Percentiles rank a stretch among this genome's conserved stretches.
phyloP scores from a whole-genome alignment of 2,113 vertebrate genomes.

The Nannobrachium achirus region DNA sequence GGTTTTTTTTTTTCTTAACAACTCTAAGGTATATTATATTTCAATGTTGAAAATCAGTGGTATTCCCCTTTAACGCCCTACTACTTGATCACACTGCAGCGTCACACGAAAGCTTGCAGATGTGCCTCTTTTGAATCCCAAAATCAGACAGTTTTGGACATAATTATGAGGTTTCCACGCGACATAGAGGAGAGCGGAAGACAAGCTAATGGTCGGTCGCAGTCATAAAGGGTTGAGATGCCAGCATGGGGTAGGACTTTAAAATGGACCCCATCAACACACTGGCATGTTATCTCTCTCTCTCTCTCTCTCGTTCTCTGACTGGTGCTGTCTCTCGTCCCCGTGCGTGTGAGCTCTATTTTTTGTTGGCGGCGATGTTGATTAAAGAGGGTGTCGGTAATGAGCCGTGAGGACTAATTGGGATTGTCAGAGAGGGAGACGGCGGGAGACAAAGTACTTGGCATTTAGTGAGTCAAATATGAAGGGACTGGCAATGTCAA shows the following conservation, averaged over 20 bases:
- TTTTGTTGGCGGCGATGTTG: constrained; percentile 43
- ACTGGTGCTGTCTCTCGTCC: too few relatives aligned
- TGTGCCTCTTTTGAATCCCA: too few relatives aligned
- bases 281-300: constrained; percentile 21
- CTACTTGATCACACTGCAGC: too few relatives aligned
- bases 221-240: constrained; percentile 51
- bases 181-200: neutral
- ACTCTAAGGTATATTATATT: too few relatives aligned
- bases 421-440: constrained; percentile 53
- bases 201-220: constrained; percentile 38
- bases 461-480: constrained; percentile 54
- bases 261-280: constrained; percentile 45
- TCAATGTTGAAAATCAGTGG: too few relatives aligned
- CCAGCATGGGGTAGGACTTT: constrained; percentile 44
- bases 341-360: neutral
- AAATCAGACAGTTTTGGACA: too few relatives aligned
- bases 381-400: constrained; percentile 56
- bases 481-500: constrained; percentile 4
- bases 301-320: neutral
- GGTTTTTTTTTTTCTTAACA: too few relatives aligned
- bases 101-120: too few relatives aligned
- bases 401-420: constrained; percentile 64
- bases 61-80: too few relatives aligned
- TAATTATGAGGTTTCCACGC: too few relatives aligned
- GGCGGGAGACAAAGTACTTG: constrained; percentile 46